Evolutionary conservation across 1,140 invertebrate species (phyloP).

Genomic region (Panagrolaimus sp.): DNA sequence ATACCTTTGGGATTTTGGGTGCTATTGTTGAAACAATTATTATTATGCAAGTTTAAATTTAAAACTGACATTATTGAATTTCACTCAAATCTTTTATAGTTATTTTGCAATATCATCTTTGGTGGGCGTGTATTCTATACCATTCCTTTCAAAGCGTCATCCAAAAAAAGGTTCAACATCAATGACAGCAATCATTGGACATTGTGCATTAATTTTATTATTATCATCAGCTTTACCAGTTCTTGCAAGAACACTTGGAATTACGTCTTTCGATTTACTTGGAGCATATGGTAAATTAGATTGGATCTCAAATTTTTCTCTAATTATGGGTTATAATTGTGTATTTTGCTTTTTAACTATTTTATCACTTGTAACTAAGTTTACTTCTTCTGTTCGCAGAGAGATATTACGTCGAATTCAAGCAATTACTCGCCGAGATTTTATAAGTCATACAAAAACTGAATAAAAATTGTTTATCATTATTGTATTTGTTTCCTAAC

Average conservation of each 20-base stretch:
- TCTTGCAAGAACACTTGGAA: conserved; percentile 84
- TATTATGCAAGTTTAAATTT: conserved; percentile 81
- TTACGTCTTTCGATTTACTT: conserved; percentile 94
- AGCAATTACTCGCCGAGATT: background rate
- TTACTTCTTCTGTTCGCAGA: conserved; percentile 78
- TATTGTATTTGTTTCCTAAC: no score
- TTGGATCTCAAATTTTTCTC: conserved; percentile 84
- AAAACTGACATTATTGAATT: no score
- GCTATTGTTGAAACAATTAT: conserved; percentile 82
- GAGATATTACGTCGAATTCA: conserved; percentile 64
- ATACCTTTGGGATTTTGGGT: conserved; percentile 77
- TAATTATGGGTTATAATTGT: conserved; percentile 70
- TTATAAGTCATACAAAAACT: background rate
- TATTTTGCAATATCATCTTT: conserved; percentile 79
- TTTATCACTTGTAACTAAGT: conserved; percentile 80
- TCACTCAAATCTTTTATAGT: no score
- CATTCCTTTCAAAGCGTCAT: conserved; percentile 68
- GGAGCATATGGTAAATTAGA: conserved; percentile 92
- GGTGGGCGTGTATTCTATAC: conserved; percentile 82
- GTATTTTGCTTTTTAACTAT: conserved; percentile 80
- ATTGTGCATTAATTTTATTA: conserved; percentile 81
- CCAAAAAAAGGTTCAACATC: conserved; percentile 75
- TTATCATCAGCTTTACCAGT: conserved; percentile 89
- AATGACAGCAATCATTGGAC: conserved; percentile 80
- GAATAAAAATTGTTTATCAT: no score